Evolutionary conservation across 2,797 vertebrate species (phyloP), one percentile per base, ranked within the genome.

Genomic region (Dendrocincla fuliginosa): DNA sequence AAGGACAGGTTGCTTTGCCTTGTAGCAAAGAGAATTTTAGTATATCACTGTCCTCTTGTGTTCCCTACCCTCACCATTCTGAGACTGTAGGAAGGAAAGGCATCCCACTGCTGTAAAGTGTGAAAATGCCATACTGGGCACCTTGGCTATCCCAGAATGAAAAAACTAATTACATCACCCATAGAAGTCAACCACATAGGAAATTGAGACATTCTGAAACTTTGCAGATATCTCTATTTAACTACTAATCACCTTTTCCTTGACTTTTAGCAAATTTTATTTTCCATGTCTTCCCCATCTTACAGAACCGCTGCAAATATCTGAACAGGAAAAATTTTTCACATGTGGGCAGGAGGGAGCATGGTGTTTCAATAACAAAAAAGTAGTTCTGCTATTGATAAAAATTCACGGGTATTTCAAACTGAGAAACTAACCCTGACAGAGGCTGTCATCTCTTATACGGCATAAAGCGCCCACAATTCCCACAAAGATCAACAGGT

Each of bases 401-500:
- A 80, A 90, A 78, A 84, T 59, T 63, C 59, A 84, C 37, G 57
- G n/a, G 5, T 55, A 46, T 89, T 91, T 87, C 89, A 84, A 86
- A 76, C 47, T 5, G 37, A 75, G 79, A 90, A 77, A 78, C 46
- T 44, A 87, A 84, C 60, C 84, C 81, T 42, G 47, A 57, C 65
- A 56, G 70, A 73, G 52, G 22, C 44, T 82, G 76, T 75, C 76
- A 56, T 81, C 47, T 88, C 77, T 78, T 15, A 5, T 1, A 8
- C 5, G 15, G 65, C 50, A 56, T 4, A 56, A 95, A 91, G 65
- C 17, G 32, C 55, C 53, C 83, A 86, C 61, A 70, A 69, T 71
- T 88, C 89, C 84, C 59, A 70, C 59, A 74, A 76, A 95, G 82
- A 86, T 75, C 93, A 93, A 89, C 84, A 93, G 79, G 95, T 94